Percentiles rank a stretch among this genome's conserved stretches.
Evolutionary conservation across 2,797 vertebrate genomes (phyloP).

Genomic region (Zenarchopterus dispar): DNA sequence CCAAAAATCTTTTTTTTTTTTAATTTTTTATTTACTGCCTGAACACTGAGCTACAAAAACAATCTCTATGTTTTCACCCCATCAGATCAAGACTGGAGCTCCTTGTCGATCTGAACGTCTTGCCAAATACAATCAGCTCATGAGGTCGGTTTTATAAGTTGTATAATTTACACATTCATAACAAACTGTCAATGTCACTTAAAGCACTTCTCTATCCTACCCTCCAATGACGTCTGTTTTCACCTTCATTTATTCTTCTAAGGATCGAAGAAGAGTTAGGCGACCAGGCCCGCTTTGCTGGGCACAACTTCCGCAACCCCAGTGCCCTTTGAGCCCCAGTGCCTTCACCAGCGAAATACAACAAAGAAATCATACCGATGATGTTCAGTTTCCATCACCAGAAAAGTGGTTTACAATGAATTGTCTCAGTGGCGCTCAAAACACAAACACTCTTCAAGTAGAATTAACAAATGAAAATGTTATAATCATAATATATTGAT

Average conservation of each 20-base stretch:
- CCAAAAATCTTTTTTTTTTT: no score
- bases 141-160: conserved; percentile 84
- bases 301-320: conserved; percentile 95
- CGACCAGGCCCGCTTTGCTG: conserved; percentile 91
- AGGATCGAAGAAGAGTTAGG: conserved; percentile 96
- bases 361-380: conserved; percentile 6
- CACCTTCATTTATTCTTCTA: conserved; percentile 42
- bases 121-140: conserved; percentile 95
- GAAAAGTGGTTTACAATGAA: conserved; percentile 23
- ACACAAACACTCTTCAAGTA: conserved; percentile 30
- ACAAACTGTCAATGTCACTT: not conserved
- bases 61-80: conserved; percentile 18
- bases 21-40: no score
- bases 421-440: conserved; percentile 21
- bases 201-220: not conserved
- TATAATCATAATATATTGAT: conserved; percentile 34
- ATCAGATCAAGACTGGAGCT: conserved; percentile 94
- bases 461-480: conserved; percentile 16
- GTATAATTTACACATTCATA: not conserved
- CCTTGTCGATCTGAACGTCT: conserved; percentile 93
- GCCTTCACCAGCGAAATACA: conserved; percentile 1
- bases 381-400: conserved; percentile 22
- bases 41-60: no score
- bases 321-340: conserved; percentile 85
- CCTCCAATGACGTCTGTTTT: conserved; percentile 10